Evolutionary conservation across 1,140 invertebrate genomes (phyloP).

Genomic region (Goniozus legneri): DNA sequence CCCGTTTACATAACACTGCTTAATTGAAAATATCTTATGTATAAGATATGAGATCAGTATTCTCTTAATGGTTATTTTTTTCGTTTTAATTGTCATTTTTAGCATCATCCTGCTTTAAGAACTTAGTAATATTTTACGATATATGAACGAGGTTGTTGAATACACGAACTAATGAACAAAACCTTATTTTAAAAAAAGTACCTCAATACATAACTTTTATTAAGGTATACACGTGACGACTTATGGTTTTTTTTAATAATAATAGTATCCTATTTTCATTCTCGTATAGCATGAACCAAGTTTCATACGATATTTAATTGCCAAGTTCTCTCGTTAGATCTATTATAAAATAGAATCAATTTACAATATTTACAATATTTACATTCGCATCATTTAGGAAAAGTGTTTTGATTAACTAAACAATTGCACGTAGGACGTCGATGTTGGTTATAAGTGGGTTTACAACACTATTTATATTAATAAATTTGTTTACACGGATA

Average conservation of each 20-base stretch:
- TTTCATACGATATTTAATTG: conserved; percentile 43
- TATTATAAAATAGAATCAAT: conserved; percentile 56
- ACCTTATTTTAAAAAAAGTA: conserved; percentile 53
- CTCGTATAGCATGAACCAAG: conserved; percentile 35
- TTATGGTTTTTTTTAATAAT: conserved; percentile 50
- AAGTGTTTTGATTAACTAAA: conserved; percentile 45
- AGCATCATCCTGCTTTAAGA: too few species aligned
- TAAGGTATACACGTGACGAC: conserved; percentile 54
- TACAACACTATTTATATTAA: too few species aligned
- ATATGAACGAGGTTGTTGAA: too few species aligned
- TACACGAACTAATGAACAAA: conserved; percentile 31
- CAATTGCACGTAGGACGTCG: conserved; percentile 53
- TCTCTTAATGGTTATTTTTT: too few species aligned
- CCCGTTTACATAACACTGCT: too few species aligned
- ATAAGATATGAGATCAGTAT: too few species aligned
- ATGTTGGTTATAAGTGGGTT: conserved; percentile 50
- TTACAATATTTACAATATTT: conserved; percentile 56
- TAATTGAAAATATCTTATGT: too few species aligned
- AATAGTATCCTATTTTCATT: conserved; percentile 50
- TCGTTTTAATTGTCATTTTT: too few species aligned
- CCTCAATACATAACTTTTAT: conserved; percentile 56
- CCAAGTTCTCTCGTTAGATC: conserved; percentile 47
- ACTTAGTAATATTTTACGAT: too few species aligned
- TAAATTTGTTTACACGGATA: too few species aligned
- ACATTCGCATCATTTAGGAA: conserved; percentile 40